Conservation (phyloP, 2,113 vertebrate genomes). For the Vombatus ursinus region DNA sequence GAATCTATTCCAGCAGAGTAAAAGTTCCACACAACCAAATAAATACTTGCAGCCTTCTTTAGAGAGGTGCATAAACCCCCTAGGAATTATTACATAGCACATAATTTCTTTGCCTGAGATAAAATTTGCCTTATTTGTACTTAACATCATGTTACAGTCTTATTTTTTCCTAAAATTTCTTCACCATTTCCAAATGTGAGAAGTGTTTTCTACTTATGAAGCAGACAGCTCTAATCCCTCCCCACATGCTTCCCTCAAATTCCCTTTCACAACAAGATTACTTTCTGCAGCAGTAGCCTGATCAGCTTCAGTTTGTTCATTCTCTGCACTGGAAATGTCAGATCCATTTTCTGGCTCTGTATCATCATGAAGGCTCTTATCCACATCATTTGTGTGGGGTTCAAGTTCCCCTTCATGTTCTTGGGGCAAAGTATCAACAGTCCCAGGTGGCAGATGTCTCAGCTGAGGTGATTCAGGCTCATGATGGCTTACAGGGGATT, state of each 20-base stretch:
- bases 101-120: background rate
- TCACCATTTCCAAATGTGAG: background rate
- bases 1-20: constrained; percentile 42
- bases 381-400: constrained; percentile 81
- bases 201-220: background rate
- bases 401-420: constrained; percentile 90
- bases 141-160: constrained; percentile 2
- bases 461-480: constrained; percentile 93
- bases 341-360: constrained; percentile 94
- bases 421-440: constrained; percentile 84
- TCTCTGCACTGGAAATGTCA: constrained; percentile 92
- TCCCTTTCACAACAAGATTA: constrained; percentile 84
- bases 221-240: constrained; percentile 1
- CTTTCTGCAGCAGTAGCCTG: constrained; percentile 95
- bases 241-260: constrained; percentile 66
- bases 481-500: constrained; percentile 93
- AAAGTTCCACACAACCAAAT: constrained; percentile 16
- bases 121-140: constrained; percentile 22
- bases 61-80: constrained; percentile 9
- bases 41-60: constrained; percentile 33
- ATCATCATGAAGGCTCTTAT: constrained; percentile 89
- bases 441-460: constrained; percentile 85
- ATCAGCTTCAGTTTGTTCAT: constrained; percentile 97
- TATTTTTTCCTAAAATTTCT: constrained; percentile 21
- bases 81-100: constrained; percentile 45